Conservation (phyloP, 2,113 vertebrate species). For the Pica pica region DNA sequence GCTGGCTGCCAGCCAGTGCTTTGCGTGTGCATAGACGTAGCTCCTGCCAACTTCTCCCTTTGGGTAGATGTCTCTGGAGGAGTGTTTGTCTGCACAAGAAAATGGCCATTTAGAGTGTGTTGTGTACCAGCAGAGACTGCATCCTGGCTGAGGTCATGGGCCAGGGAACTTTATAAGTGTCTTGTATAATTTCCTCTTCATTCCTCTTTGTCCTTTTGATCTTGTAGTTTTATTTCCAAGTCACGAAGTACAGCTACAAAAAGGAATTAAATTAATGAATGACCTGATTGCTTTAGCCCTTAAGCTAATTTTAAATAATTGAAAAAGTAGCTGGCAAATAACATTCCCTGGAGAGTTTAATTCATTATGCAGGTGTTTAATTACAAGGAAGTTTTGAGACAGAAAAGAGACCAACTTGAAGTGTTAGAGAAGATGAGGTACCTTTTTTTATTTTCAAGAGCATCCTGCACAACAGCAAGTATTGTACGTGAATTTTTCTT, state of each 20-base stretch:
- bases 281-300: constrained; percentile 43
- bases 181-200: not conserved
- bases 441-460: not conserved
- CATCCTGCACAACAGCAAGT: not conserved
- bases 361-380: constrained; percentile 28
- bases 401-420: not conserved
- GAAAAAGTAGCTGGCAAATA: constrained; percentile 15
- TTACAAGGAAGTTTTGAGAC: not conserved
- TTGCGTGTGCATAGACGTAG: not conserved
- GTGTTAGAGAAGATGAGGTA: not conserved
- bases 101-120: not conserved
- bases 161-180: not conserved
- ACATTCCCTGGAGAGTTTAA: not conserved
- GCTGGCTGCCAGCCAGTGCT: not conserved
- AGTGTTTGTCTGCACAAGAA: not conserved
- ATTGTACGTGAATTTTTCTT: not conserved
- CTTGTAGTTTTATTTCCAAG: constrained; percentile 2
- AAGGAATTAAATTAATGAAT: constrained; percentile 26
- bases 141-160: not conserved
- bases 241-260: not conserved
- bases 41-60: not conserved
- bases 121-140: not conserved
- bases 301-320: constrained; percentile 48
- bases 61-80: not conserved
- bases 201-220: constrained; percentile 20